These are phyloP conservation scores for Sepioteuthis lessoniana DNA, from an alignment of 2,888 invertebrate genomes.

Conservation along the genomic window DNA sequence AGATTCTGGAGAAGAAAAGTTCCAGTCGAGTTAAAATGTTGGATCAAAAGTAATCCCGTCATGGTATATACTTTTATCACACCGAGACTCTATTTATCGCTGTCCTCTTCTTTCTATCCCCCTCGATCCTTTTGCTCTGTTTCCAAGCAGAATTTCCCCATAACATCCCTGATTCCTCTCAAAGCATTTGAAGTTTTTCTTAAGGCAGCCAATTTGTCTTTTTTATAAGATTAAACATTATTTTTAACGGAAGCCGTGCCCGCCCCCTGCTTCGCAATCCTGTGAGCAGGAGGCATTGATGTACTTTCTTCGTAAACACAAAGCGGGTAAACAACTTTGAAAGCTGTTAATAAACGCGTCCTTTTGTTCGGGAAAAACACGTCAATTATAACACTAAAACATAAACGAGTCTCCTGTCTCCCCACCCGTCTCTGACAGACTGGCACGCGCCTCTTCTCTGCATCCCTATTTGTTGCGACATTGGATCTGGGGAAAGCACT, in stretches of 20 bases:
- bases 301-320: background rate
- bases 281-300: background rate
- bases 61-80: background rate
- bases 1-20: slow-evolving; percentile 33
- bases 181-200: slow-evolving; percentile 12
- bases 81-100: background rate
- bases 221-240: background rate
- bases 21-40: background rate
- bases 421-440: too few species aligned
- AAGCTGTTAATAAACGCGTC: slow-evolving; percentile 33
- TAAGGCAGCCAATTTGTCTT: background rate
- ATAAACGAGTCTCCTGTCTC: background rate
- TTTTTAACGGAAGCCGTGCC: background rate
- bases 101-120: background rate
- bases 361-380: background rate
- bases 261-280: background rate
- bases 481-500: background rate
- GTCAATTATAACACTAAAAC: background rate
- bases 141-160: too few species aligned
- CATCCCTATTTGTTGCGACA: background rate
- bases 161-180: background rate
- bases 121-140: background rate
- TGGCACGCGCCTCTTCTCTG: background rate
- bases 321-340: background rate
- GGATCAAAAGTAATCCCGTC: background rate